Base-by-base conservation (phyloP, 1,140 invertebrate species). In the Aphelenchoides besseyi region DNA sequence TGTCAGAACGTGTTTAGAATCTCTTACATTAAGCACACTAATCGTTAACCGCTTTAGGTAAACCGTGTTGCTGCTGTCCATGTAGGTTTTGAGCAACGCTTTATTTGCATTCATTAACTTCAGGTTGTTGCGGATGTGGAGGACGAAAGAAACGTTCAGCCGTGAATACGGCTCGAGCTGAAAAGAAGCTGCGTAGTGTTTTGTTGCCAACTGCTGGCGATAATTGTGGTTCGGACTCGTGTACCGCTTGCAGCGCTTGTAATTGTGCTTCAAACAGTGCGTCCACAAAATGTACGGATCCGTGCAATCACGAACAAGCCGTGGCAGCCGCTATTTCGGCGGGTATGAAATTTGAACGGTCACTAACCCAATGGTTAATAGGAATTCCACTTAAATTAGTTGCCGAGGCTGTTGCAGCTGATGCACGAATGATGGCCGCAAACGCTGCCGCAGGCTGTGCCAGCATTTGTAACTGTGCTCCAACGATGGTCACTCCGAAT, bases 101-200 rank as follows among this genome's bases (percentile, higher is more conserved):
- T 30, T 2, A n/a, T 26, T 59, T n/a, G 12, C 28, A 12, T 26
- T 3, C 1, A 28, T 57, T 59, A 59, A 12, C 1, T 16, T 28
- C 55, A 28, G 29, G 5, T 1, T 59, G 29, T 1, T 62, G 35
- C 53, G n/a, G 64, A 16, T 67, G 64, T 2, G 64, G 64, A 16
- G 64, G 64, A 2, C 64, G 64, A n/a, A 67, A 67, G 53, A 67
- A 67, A 32, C 26, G 64, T 18, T n/a, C 26, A 2, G 64, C 64
- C 1, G 23, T 67, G 1, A 28, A 1, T 29, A 28, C 53, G n/a
- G 53, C 16, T 18, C 18, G 16, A 61, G 57, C 16, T 12, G 57
- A 53, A 16, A 67, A 67, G 64, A 67, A 67, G 66, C 53, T 67
- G 1, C n/a, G 18, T n/a, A 67, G 52, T 30, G 1, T 69, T 26